Conservation (phyloP, 2,797 vertebrate genomes). For the Geotrypetes seraphini region DNA sequence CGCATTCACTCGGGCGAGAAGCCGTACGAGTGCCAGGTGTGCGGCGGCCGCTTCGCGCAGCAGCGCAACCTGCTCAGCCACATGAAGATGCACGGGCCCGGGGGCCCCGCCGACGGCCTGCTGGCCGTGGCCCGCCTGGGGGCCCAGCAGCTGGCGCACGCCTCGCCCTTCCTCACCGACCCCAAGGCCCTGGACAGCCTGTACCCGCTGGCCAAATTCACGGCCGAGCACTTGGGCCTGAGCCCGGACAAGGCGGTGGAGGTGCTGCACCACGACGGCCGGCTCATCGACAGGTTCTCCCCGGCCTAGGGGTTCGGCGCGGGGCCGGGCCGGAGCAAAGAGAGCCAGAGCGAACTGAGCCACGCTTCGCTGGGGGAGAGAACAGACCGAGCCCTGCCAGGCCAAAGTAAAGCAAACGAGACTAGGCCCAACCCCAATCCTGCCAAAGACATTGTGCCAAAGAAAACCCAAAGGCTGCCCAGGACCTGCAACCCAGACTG, state of each 20-base stretch:
- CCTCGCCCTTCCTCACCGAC: constrained; percentile 84
- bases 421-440: no score
- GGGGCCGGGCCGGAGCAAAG: constrained; percentile 5
- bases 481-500: no score
- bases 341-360: no score
- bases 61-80: constrained; percentile 98
- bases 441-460: no score
- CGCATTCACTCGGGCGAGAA: constrained; percentile 98
- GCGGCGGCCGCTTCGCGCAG: constrained; percentile 95
- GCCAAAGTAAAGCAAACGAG: no score
- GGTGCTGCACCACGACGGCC: constrained; percentile 71
- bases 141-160: constrained; percentile 84
- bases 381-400: no score
- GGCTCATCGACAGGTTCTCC: constrained; percentile 88
- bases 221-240: constrained; percentile 83
- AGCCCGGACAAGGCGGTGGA: constrained; percentile 85
- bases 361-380: not conserved
- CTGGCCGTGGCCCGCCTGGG: constrained; percentile 90
- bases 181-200: constrained; percentile 89
- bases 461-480: no score
- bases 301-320: constrained; percentile 65
- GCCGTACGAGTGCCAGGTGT: constrained; percentile 96
- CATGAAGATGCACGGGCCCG: constrained; percentile 97
- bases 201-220: constrained; percentile 88
- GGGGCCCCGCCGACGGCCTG: constrained; percentile 77